phyloP scores from a whole-genome alignment of 2,113 vertebrate species.

The Apistogramma diplotaenia region DNA sequence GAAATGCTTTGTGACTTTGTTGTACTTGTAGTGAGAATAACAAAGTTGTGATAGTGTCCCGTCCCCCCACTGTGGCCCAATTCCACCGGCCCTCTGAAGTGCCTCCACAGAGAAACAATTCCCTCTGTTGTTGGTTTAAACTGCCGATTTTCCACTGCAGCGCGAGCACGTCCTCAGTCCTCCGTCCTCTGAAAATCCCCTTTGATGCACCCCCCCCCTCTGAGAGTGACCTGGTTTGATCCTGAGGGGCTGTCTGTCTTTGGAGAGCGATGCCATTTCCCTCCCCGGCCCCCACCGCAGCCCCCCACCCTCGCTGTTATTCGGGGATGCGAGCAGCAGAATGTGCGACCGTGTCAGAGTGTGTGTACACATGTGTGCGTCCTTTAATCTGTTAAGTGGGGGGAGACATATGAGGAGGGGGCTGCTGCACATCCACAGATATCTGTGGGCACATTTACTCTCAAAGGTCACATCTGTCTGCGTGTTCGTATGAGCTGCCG shows the following conservation, averaged over 20 bases:
- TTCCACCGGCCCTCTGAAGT: not conserved
- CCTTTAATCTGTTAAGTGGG: constrained; percentile 65
- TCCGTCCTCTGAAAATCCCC: not conserved
- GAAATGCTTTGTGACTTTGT: not conserved
- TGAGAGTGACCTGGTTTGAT: constrained; percentile 66
- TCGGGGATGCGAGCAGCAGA: constrained; percentile 24
- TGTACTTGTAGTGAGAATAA: not conserved
- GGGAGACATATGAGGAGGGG: constrained; percentile 47
- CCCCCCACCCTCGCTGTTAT: constrained; percentile 9
- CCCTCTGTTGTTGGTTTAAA: not conserved
- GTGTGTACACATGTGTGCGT: constrained; percentile 18
- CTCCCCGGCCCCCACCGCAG: not conserved
- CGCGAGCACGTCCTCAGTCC: not conserved
- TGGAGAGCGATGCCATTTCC: constrained; percentile 54
- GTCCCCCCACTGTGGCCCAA: not conserved
- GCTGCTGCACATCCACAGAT: constrained; percentile 58
- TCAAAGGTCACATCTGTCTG: constrained; percentile 55
- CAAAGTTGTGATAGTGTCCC: not conserved
- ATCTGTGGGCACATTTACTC: constrained; percentile 51
- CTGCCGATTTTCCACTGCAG: not conserved
- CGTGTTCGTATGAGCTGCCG: not conserved
- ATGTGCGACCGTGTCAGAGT: not conserved
- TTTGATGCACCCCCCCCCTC: constrained; percentile 1
- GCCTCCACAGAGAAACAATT: not conserved
- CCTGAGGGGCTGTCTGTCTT: constrained; percentile 56